Percentiles rank a stretch among this genome's conserved stretches.
These are phyloP conservation scores for Cladopsammia gracilis DNA, from an alignment of 64 coral and sea anemone species.

Conservation along the genomic window DNA sequence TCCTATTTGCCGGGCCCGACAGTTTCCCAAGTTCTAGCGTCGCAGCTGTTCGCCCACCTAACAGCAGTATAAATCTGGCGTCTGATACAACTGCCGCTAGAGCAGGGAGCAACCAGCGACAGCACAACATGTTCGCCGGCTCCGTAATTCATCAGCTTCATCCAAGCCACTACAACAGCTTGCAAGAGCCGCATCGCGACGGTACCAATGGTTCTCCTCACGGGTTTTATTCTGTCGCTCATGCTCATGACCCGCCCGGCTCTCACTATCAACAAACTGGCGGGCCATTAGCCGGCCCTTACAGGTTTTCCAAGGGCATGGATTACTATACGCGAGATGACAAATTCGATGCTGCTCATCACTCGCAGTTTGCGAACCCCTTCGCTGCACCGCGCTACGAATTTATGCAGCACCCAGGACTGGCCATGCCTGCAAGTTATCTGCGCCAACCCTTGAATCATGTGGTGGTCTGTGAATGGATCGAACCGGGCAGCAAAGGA, in stretches of 20 bases:
- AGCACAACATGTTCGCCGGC: constrained; percentile 92
- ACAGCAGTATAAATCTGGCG: constrained; percentile 75
- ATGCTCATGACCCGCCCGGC: constrained; percentile 89
- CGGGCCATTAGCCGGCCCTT: constrained; percentile 56
- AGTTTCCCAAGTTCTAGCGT: constrained; percentile 62
- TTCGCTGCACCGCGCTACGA: constrained; percentile 92
- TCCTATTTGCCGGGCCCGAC: constrained; percentile 86
- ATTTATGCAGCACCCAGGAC: constrained; percentile 88
- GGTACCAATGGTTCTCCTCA: constrained; percentile 91
- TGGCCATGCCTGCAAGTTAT: constrained; percentile 88
- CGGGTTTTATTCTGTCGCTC: constrained; percentile 93
- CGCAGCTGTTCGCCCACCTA: constrained; percentile 84
- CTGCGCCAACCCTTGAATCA: constrained; percentile 93
- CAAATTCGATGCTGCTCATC: constrained; percentile 78
- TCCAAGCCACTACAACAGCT: constrained; percentile 84
- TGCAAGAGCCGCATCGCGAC: constrained; percentile 90
- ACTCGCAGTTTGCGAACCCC: constrained; percentile 85
- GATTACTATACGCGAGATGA: constrained; percentile 86
- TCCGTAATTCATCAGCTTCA: constrained; percentile 86
- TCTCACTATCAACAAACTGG: constrained; percentile 69
- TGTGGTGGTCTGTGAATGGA: constrained; percentile 97
- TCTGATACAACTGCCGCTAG: constrained; percentile 66
- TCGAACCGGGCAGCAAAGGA: constrained; percentile 93
- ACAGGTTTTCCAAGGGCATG: constrained; percentile 82
- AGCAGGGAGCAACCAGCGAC: constrained; percentile 68